Evolutionary conservation across 2,113 vertebrate species (phyloP), one percentile per base, ranked within the genome.

Genomic region (Gorsachius goisagi): DNA sequence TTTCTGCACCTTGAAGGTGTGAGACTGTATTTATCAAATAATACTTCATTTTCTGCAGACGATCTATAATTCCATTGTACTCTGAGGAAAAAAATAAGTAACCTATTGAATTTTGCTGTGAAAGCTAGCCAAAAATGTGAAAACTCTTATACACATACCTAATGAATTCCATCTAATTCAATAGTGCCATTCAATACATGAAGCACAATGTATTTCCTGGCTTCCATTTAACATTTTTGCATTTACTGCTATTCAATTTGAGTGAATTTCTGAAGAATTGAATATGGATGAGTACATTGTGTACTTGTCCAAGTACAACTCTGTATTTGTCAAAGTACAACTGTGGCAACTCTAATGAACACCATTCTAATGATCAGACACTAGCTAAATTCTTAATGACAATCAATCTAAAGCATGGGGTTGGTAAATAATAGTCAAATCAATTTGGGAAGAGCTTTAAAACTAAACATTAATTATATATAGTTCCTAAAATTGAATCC

Each of bases 1-100:
- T 94, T 96, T 97, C 93, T 80, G 85, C 78, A 55, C 91, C 68
- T 92, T 96, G 96, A 90, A 98, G 93, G 23, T 96, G 41, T 91
- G 49, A 77, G 67, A 95, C 71, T 69, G 96, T 91, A 73, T 89
- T 94, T 74, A 75, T 80, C 82, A 98, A 96, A 77, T 66, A 84
- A 63, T 94, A 88, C 37, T 86, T 97, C 77, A 97, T 72, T 93
- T 93, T 94, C 85, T 92, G 93, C 75, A 98, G 95, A 47, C 91
- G 96, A 19, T 97, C 89, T 77, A 82, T 66, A 90, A 96, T 88
- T 78, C 44, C 56, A 83, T 47, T 79, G 35, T 95, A 94, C 66
- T 97, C 97, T 98, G 79, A 69, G 88, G 44, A 92, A 74, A 87
- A 37, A 79, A 32, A 58, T 8, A 76, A 23, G 20, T 20, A 63